phyloP scores from a whole-genome alignment of 2,888 invertebrate species.

The Phyto melanocephala region DNA sequence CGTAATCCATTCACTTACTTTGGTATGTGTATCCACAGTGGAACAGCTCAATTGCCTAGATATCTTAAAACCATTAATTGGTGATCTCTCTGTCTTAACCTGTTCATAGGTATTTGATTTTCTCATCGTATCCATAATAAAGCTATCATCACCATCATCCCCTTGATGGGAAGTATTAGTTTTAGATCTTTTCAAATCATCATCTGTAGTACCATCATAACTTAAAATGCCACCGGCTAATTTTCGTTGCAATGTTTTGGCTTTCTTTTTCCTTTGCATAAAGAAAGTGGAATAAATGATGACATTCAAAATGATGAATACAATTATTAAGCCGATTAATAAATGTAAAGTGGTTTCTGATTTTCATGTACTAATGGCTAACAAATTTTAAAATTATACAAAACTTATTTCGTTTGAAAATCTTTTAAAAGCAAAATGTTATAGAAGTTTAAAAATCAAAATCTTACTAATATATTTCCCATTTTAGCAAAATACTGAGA shows the following conservation, averaged over 20 bases:
- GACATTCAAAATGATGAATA: conserved; percentile 87
- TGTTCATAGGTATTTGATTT: conserved; percentile 77
- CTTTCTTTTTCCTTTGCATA: conserved; percentile 74
- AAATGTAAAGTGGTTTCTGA: conserved; percentile 83
- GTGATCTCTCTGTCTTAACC: conserved; percentile 75
- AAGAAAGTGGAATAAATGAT: conserved; percentile 76
- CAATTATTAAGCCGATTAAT: conserved; percentile 83
- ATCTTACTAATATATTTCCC: too few relatives aligned
- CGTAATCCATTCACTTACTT: conserved; percentile 92
- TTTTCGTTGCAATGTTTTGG: conserved; percentile 72
- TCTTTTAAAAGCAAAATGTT: too few relatives aligned
- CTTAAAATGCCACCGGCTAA: conserved; percentile 75
- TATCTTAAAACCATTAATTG: conserved; percentile 82
- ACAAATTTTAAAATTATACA: too few relatives aligned
- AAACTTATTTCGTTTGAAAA: too few relatives aligned
- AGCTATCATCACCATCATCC: conserved; percentile 78
- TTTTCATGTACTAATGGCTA: too few relatives aligned
- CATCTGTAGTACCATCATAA: conserved; percentile 76
- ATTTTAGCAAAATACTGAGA: too few relatives aligned
- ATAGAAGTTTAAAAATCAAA: too few relatives aligned
- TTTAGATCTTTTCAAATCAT: conserved; percentile 76
- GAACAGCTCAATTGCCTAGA: conserved; percentile 87
- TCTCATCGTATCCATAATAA: conserved; percentile 75
- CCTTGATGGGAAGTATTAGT: conserved; percentile 68
- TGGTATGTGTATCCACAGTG: conserved; percentile 91